A percentile compares a stretch with the other conserved stretches of the same genome.
Evolutionary conservation across 2,888 invertebrate genomes (phyloP).

Genomic region (Nephrotoma appendiculata): DNA sequence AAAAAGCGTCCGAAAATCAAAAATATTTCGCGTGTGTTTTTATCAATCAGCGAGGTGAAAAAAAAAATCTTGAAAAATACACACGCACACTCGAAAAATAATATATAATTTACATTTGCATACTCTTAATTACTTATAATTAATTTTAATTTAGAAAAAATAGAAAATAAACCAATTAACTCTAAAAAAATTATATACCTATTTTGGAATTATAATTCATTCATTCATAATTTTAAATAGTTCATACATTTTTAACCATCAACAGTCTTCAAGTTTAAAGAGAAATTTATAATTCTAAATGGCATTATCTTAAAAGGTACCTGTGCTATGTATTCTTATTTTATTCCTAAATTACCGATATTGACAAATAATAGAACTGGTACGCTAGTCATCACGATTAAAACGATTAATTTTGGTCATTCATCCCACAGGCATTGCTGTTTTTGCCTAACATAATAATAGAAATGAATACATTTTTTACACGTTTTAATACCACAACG

Average conservation of each 20-base stretch:
- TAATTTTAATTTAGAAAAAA: not conserved
- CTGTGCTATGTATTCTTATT: not conserved
- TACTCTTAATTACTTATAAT: not conserved
- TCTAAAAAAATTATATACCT: not conserved
- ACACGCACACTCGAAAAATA: not conserved
- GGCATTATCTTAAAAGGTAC: not conserved
- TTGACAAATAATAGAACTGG: not conserved
- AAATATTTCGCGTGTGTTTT: not conserved
- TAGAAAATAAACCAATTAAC: not conserved
- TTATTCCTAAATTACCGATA: not conserved
- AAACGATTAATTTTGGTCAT: constrained; percentile 32
- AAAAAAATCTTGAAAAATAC: not conserved
- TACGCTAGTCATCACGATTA: not conserved
- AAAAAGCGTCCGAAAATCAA: not conserved
- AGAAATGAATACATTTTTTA: constrained; percentile 75
- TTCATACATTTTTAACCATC: not conserved
- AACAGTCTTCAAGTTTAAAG: not conserved
- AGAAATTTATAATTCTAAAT: not conserved
- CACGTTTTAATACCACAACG: constrained; percentile 94
- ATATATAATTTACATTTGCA: not conserved
- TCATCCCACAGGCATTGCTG: constrained; percentile 71
- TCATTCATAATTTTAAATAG: not conserved
- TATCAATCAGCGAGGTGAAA: not conserved
- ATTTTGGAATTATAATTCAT: not conserved
- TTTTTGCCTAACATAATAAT: constrained; percentile 71